These are phyloP conservation scores for Cirrhinus mrigala DNA, from an alignment of 2,797 vertebrate species.

Conservation along the genomic window DNA sequence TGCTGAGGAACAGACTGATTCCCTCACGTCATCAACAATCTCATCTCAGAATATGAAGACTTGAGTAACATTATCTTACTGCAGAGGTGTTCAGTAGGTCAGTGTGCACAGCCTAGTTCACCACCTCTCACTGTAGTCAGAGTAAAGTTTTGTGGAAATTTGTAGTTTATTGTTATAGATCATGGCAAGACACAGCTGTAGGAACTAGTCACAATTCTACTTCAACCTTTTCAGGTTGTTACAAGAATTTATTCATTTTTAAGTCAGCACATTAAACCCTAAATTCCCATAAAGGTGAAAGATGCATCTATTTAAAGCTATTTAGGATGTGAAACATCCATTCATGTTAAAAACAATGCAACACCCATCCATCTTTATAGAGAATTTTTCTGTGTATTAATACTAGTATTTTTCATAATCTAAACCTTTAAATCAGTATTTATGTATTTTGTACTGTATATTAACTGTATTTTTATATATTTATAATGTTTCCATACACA, in stretches of 20 bases:
- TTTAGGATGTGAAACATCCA: not conserved
- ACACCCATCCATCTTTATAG: not conserved
- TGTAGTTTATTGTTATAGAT: not conserved
- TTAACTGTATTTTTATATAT: slow-evolving; percentile 44
- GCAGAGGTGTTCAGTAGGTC: not conserved
- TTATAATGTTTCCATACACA: slow-evolving; percentile 35
- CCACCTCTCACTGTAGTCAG: not conserved
- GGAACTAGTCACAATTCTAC: slow-evolving; percentile 4
- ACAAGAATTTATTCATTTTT: not conserved
- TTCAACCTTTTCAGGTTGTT: slow-evolving; percentile 2
- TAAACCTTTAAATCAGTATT: slow-evolving; percentile 26
- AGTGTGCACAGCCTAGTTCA: not conserved
- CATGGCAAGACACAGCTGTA: not conserved
- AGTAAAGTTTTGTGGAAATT: not conserved
- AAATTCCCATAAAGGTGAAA: not conserved
- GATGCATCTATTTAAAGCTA: not conserved
- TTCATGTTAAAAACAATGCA: not conserved
- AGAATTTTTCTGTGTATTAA: slow-evolving; percentile 4
- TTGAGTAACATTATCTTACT: not conserved
- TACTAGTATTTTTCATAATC: not conserved
- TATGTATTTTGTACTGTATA: slow-evolving; percentile 46
- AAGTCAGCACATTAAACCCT: not conserved
- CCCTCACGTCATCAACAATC: not conserved
- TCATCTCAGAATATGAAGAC: slow-evolving; percentile 21
- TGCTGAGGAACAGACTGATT: not conserved